phyloP scores from a whole-genome alignment of 53 echinoderm and acorn worm species.

The Apostichopus leukothele region DNA sequence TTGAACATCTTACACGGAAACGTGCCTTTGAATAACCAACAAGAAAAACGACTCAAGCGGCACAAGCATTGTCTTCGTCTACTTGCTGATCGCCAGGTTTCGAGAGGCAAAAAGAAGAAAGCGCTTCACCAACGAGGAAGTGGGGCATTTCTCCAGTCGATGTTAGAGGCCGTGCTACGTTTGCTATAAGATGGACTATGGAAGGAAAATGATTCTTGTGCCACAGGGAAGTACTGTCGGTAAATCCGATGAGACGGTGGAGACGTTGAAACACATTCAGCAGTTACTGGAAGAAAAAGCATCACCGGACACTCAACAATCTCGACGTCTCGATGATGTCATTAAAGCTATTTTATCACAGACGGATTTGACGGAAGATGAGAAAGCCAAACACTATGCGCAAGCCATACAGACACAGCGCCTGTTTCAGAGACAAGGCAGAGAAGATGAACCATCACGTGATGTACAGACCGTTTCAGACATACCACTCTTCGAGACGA shows the following conservation, averaged over 20 bases:
- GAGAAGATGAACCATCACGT: not conserved
- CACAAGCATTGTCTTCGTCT: slow-evolving; percentile 35
- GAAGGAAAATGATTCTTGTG: slow-evolving; percentile 2
- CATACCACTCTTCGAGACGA: not conserved
- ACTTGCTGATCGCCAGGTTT: slow-evolving; percentile 32
- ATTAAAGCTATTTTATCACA: not conserved
- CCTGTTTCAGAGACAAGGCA: not conserved
- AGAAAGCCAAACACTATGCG: too few species aligned
- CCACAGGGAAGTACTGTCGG: not conserved
- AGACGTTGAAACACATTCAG: slow-evolving; percentile 3
- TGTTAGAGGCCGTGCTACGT: slow-evolving; percentile 5
- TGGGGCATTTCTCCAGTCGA: not conserved
- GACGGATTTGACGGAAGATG: too few species aligned
- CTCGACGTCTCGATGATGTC: not conserved
- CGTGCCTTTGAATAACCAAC: slow-evolving; percentile 21
- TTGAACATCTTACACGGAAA: slow-evolving; percentile 61
- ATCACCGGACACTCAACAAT: not conserved
- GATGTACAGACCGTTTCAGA: not conserved
- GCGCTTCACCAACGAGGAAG: not conserved
- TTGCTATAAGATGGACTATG: not conserved
- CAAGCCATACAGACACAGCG: too few species aligned
- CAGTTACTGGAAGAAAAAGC: not conserved
- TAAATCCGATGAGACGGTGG: not conserved
- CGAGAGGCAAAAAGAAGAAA: slow-evolving; percentile 27
- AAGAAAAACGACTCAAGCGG: slow-evolving; percentile 49